These are phyloP conservation scores for Ibidorhyncha struthersii DNA, from an alignment of 2,113 vertebrate species.

Conservation along the genomic window DNA sequence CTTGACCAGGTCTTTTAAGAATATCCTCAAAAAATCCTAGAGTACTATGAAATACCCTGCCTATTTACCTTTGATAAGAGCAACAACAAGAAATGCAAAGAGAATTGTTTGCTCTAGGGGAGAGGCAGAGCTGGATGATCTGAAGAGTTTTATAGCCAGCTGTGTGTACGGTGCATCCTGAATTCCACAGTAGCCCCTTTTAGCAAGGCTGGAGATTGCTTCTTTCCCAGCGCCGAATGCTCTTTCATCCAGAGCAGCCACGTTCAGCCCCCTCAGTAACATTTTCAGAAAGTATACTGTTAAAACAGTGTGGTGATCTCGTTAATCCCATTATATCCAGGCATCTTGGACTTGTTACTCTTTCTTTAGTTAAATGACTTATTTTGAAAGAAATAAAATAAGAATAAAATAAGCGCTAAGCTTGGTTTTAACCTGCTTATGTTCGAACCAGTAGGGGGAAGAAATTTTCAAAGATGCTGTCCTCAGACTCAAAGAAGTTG, in stretches of 20 bases:
- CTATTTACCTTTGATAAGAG: constrained; percentile 65
- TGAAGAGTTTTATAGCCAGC: constrained; percentile 49
- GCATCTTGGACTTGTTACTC: background rate
- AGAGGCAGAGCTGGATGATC: constrained; percentile 36
- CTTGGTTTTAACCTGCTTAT: background rate
- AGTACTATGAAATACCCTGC: background rate
- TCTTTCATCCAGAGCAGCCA: background rate
- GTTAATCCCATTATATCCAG: background rate
- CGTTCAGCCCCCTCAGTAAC: rapidly evolving
- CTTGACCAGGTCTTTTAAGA: background rate
- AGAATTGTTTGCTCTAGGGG: constrained; percentile 53
- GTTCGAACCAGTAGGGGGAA: background rate
- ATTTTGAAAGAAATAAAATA: background rate
- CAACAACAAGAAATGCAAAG: constrained; percentile 51
- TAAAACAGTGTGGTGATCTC: background rate
- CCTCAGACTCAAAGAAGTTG: background rate
- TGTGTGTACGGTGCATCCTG: background rate
- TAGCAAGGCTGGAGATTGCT: background rate
- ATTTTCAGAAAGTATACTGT: background rate
- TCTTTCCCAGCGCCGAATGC: background rate
- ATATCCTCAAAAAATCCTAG: background rate
- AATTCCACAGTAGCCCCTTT: constrained; percentile 42
- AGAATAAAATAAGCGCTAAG: background rate
- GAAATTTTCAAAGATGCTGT: background rate
- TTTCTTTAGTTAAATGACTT: background rate